Conservation (phyloP, 2,797 vertebrate species). For the Rallus crepitans region DNA sequence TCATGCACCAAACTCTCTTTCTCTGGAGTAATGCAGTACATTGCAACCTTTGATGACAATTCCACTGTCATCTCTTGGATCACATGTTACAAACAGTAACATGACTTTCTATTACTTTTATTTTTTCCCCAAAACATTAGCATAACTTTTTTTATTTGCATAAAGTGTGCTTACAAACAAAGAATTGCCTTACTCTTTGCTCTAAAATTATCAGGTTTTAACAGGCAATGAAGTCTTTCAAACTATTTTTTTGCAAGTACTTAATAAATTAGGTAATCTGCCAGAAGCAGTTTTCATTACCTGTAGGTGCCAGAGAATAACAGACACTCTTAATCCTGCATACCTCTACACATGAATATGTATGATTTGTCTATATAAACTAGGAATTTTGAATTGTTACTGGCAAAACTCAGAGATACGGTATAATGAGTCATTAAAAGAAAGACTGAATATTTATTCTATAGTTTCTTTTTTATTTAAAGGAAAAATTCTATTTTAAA, state of each 20-base stretch:
- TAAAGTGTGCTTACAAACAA: conserved; percentile 23
- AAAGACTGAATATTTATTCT: neutral
- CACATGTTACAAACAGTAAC: neutral
- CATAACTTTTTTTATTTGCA: neutral
- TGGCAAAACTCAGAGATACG: neutral
- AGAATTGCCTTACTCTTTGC: neutral
- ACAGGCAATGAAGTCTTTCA: conserved; percentile 18
- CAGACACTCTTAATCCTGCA: neutral
- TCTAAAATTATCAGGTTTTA: conserved; percentile 51
- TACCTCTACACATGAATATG: neutral
- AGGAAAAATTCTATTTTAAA: neutral
- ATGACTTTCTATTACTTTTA: neutral
- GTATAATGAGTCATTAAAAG: neutral
- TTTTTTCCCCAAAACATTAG: neutral
- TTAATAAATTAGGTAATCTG: conserved; percentile 32
- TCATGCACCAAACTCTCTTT: neutral
- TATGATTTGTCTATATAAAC: neutral
- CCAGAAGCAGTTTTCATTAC: conserved; percentile 21
- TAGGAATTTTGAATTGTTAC: neutral
- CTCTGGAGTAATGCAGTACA: neutral
- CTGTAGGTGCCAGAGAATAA: neutral
- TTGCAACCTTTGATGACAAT: neutral
- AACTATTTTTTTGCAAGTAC: conserved; percentile 12
- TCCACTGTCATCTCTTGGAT: neutral
- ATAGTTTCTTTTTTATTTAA: neutral